Evolutionary conservation across 1,140 invertebrate species (phyloP), one percentile per base, ranked within the genome.

Genomic region (Tetranychus urticae): DNA sequence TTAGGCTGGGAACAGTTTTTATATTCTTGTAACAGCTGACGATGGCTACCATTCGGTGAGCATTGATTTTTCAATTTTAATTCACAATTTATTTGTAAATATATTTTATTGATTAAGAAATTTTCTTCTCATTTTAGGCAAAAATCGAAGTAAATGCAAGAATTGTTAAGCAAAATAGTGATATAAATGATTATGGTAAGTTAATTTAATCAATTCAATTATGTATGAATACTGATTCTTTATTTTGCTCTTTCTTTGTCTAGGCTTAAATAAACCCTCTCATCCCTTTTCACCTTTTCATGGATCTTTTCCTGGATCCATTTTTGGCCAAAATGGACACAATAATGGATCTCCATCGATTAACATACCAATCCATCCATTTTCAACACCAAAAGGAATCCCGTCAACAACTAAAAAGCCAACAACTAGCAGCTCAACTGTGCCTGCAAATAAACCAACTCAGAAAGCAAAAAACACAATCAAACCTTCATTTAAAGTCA

Each of bases 1-100:
- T 61, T 46, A 66, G 65, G 65, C 56, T 60, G 65, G 65, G 42
- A 64, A 62, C 58, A 61, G 63, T 62, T 64, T 57, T 48, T 63
- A 64, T 57, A 48, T 66, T 3, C 64, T 63, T 39, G 62, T 66
- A 33, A 64, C 63, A 35, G 65, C 65, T 13, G 61, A 64, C 54
- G 65, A 66, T 64, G 63, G 65, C 2, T 63, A 66, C 58, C 65
- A 66, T 52, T 62, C 56, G 47, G 65, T 66, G 62, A 66, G 61
- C 56, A 56, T 10, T 4, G 55, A 34, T 12, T 8, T 35, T 36
- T 52, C 13, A 23, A 23, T 23, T 23, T 52, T 52, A 2, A 13
- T 31, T 52, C 23, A 8, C 12, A n/a, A 47, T n/a, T 46, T 46
- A 23, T 23, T 23, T 23, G 23, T 23, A 23, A 23, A 0, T 23